phyloP scores from a whole-genome alignment of 2,113 vertebrate species.

The Catharus bicknelli region DNA sequence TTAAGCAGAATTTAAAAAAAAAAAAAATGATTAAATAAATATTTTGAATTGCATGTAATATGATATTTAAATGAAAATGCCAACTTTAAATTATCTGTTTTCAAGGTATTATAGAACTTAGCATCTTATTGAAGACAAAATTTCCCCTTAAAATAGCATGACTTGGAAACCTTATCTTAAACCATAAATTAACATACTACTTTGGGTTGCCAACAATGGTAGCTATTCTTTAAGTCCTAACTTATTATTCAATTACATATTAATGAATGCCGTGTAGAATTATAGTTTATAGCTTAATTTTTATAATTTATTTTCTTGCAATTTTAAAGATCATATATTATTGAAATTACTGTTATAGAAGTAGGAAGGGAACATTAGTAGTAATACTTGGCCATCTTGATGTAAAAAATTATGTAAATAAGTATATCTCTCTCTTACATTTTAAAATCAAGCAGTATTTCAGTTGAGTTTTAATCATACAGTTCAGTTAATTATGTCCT shows the following conservation, averaged over 20 bases:
- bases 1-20: background rate
- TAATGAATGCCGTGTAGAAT: background rate
- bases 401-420: slow-evolving; percentile 2
- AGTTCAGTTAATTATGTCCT: background rate
- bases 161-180: background rate
- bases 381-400: background rate
- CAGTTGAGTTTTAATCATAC: background rate
- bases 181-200: background rate
- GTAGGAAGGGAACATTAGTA: background rate
- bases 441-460: slow-evolving; percentile 12
- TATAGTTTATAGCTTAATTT: background rate
- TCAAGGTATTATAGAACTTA: slow-evolving; percentile 16
- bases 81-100: background rate
- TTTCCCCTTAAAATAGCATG: background rate
- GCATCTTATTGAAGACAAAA: slow-evolving; percentile 23
- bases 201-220: background rate
- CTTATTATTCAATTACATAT: background rate
- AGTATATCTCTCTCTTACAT: background rate
- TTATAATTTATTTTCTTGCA: slow-evolving; percentile 18
- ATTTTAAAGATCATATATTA: background rate
- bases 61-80: slow-evolving; percentile 37
- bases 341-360: slow-evolving; percentile 1
- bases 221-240: background rate
- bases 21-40: background rate
- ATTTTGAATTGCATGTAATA: slow-evolving; percentile 8